Evolutionary conservation across 2,113 vertebrate genomes (phyloP), one percentile per base, ranked within the genome.

Genomic region (Ptyas mucosa): DNA sequence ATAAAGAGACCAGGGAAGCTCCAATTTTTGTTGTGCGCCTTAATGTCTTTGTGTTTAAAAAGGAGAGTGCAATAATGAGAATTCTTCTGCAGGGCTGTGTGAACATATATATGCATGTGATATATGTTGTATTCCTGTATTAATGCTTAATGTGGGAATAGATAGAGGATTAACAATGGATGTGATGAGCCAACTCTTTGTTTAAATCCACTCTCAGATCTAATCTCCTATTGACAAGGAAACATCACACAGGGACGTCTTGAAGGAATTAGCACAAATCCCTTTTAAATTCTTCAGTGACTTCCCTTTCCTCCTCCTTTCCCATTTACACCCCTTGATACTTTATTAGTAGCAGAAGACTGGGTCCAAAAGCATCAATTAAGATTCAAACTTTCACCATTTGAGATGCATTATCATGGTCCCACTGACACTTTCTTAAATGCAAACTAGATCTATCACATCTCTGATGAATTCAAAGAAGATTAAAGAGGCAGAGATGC

Each of bases 171-270:
- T 97, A 97, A 89, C n/a, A 89, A 88, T 69, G 90, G 69, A 95
- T 95, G 75, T 91, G 85, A 92, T 92, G 49, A 94, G 89, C 91
- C 91, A 93, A 61, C 92, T 53, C 64, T 91, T 58, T 94, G 57
- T 94, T 96, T 96, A 96, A 96, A 96, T 93, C 93, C 93, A 94
- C 94, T 95, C 93, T 90, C 94, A 94, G 87, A 94, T 96, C 95
- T 97, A 97, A 97, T 97, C 97, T 96, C 87, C 91, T 96, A 97
- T 97, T 97, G 96, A 97, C 96, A 88, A 94, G 94, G 94, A 97
- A 96, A 96, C 85, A 96, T 95, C 95, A 95, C 94, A 96, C 39
- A 93, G 93, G 93, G 75, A 94, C 0, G 5, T 95, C 97, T 95
- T 95, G 91, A 75, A 97, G 94, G 97, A 96, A 97, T 98, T 97